These are phyloP conservation scores for Archaeoteleia sp. DNA, from an alignment of 2,888 invertebrate species.

Conservation along the genomic window DNA sequence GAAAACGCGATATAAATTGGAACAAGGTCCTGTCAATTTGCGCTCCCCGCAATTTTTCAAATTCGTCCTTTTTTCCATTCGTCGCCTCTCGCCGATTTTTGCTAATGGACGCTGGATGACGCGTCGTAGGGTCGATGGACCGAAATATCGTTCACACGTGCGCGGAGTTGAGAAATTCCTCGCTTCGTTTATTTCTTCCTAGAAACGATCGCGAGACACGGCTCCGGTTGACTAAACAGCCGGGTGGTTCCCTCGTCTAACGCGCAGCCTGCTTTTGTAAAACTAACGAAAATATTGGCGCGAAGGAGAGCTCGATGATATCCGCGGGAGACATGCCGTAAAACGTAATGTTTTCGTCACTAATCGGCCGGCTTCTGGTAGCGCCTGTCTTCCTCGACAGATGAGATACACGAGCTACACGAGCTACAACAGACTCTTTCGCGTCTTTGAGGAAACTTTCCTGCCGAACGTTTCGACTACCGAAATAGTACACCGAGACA, in stretches of 20 bases:
- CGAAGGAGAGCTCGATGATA: neutral
- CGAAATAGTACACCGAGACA: too few relatives aligned
- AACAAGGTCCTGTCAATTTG: constrained; percentile 20
- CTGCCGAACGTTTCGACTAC: too few relatives aligned
- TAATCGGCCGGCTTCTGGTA: neutral
- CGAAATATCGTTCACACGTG: constrained; percentile 67
- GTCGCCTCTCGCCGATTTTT: constrained; percentile 28
- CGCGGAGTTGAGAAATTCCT: constrained; percentile 62
- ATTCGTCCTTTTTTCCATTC: constrained; percentile 12
- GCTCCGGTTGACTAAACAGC: constrained; percentile 52
- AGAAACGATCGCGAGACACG: constrained; percentile 61
- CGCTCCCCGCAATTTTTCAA: constrained; percentile 23
- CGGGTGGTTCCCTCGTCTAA: constrained; percentile 33
- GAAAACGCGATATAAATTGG: constrained; percentile 30
- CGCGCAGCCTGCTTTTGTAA: constrained; percentile 15
- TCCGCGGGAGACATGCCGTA: too few relatives aligned
- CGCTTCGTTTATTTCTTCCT: constrained; percentile 67
- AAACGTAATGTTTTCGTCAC: neutral
- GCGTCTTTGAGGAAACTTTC: too few relatives aligned
- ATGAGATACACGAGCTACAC: too few relatives aligned
- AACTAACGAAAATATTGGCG: constrained; percentile 32
- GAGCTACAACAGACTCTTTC: too few relatives aligned
- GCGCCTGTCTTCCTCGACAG: too few relatives aligned
- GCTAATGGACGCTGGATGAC: constrained; percentile 34
- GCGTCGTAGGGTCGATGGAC: constrained; percentile 65